phyloP scores from a whole-genome alignment of 2,888 invertebrate species.

The Villa cingulata region DNA sequence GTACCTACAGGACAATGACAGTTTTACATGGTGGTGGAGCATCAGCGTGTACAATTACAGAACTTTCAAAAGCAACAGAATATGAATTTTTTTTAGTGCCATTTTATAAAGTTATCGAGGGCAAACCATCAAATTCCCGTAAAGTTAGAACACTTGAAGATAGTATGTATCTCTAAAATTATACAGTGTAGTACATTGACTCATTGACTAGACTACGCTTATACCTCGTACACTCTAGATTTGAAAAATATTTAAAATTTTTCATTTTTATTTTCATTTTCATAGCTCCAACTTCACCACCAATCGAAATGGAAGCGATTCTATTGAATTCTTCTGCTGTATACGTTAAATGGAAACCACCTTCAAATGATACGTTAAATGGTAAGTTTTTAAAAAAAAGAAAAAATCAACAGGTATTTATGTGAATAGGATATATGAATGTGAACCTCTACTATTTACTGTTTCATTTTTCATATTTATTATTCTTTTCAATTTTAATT shows the following conservation, averaged over 20 bases:
- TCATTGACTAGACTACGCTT: neutral
- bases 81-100: conserved; percentile 89
- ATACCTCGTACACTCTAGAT: neutral
- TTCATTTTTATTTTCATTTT: neutral
- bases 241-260: neutral
- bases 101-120: conserved; percentile 76
- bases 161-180: conserved; percentile 46
- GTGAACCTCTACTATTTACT: too few species aligned
- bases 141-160: conserved; percentile 71
- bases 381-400: conserved; percentile 37
- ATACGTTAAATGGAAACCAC: conserved; percentile 73
- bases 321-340: conserved; percentile 69
- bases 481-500: neutral
- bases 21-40: conserved; percentile 56
- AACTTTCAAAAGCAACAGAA: conserved; percentile 65
- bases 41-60: conserved; percentile 61
- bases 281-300: conserved; percentile 76
- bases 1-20: conserved; percentile 57
- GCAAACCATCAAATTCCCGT: conserved; percentile 72
- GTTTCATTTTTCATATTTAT: conserved; percentile 20
- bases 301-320: conserved; percentile 66
- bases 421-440: too few species aligned
- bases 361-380: conserved; percentile 58
- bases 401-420: conserved; percentile 6
- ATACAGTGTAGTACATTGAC: neutral